Percentiles rank a stretch among this genome's conserved stretches.
These are phyloP conservation scores for Channa maculata DNA, from an alignment of 2,113 vertebrate genomes.

Conservation along the genomic window DNA sequence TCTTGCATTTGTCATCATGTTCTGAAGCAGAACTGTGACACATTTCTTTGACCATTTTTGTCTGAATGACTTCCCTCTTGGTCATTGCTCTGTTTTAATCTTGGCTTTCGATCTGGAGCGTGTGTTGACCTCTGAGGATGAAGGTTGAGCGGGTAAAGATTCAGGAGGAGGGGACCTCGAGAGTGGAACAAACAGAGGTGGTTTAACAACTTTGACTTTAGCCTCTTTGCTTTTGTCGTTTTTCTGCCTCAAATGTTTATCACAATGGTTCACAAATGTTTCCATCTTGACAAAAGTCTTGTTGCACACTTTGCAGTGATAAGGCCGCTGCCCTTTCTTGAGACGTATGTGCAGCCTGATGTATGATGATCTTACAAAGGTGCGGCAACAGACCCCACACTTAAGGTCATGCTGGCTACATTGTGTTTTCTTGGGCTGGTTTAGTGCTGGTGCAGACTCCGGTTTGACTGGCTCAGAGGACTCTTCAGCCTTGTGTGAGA, in stretches of 20 bases:
- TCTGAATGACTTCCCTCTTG: neutral
- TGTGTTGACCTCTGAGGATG: constrained; percentile 76
- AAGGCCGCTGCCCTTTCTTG: constrained; percentile 58
- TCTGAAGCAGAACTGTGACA: too few relatives aligned
- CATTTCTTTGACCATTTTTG: neutral
- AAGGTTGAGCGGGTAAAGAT: constrained; percentile 15
- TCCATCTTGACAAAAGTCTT: constrained; percentile 72
- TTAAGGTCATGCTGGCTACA: constrained; percentile 55
- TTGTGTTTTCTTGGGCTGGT: constrained; percentile 63
- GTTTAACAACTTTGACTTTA: constrained; percentile 61
- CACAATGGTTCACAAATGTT: constrained; percentile 79
- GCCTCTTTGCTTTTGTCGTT: constrained; percentile 50
- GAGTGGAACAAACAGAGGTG: constrained; percentile 63
- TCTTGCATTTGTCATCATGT: neutral
- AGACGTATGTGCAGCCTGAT: constrained; percentile 74
- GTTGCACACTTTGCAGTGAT: constrained; percentile 84
- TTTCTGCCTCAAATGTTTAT: constrained; percentile 74
- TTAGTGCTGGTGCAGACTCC: neutral
- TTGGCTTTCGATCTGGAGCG: constrained; percentile 80
- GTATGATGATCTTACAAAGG: constrained; percentile 74
- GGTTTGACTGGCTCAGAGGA: constrained; percentile 29
- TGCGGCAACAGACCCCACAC: constrained; percentile 79
- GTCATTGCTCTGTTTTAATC: constrained; percentile 61
- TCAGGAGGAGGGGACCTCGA: constrained; percentile 45
- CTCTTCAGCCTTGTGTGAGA: constrained; percentile 75